These are phyloP conservation scores for Triplophysa bombifrons DNA, from an alignment of 2,797 vertebrate species.

Conservation along the genomic window DNA sequence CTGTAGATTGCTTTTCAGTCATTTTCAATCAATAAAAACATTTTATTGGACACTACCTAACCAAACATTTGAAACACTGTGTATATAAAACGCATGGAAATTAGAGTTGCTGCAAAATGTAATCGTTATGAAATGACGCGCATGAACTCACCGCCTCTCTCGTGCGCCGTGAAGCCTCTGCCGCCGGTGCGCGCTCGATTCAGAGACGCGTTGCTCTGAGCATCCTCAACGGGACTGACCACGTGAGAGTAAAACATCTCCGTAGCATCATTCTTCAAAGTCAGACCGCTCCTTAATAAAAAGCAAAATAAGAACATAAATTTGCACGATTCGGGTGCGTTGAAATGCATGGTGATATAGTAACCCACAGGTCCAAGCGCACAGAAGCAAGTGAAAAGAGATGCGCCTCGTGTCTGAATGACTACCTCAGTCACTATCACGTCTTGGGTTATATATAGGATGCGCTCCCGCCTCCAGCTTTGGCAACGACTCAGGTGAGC, in stretches of 20 bases:
- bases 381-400: not conserved
- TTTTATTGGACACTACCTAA: too few species aligned
- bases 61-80: too few species aligned
- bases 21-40: too few species aligned
- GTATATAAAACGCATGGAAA: too few species aligned
- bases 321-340: constrained; percentile 76
- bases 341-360: constrained; percentile 79
- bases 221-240: constrained; percentile 69
- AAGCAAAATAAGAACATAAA: constrained; percentile 81
- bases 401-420: constrained; percentile 7
- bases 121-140: not conserved
- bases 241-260: constrained; percentile 87
- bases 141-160: constrained; percentile 84
- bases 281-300: constrained; percentile 81
- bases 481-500: constrained; percentile 42
- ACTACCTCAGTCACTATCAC: constrained; percentile 24
- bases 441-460: constrained; percentile 24
- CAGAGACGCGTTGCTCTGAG: constrained; percentile 83
- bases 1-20: too few species aligned
- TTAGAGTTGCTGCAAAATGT: too few species aligned
- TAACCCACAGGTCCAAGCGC: not conserved
- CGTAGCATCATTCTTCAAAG: constrained; percentile 92
- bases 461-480: constrained; percentile 33
- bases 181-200: constrained; percentile 92
- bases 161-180: constrained; percentile 77